phyloP scores from a whole-genome alignment of 1,140 invertebrate genomes.

The Halictus rubicundus region DNA sequence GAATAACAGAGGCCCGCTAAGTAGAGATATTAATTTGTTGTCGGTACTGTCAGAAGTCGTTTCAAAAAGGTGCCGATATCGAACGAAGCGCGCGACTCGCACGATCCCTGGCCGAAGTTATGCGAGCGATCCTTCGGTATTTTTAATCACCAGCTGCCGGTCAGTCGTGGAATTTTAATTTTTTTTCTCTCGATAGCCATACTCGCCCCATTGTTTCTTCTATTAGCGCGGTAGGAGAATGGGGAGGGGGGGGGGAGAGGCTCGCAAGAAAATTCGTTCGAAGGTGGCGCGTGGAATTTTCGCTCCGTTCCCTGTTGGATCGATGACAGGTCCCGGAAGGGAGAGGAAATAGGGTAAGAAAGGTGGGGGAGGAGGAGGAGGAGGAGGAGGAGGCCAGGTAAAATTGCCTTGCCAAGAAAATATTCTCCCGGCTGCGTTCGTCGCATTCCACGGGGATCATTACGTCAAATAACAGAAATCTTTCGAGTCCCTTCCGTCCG shows the following conservation, averaged over 20 bases:
- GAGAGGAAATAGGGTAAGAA: slow-evolving; percentile 13
- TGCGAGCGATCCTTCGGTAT: background rate
- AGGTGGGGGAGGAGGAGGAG: background rate
- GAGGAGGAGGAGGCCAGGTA: slow-evolving; percentile 32
- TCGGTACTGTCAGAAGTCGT: too few relatives aligned
- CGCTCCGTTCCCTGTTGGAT: slow-evolving; percentile 16
- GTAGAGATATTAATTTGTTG: too few relatives aligned
- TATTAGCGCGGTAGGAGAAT: background rate
- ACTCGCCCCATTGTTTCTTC: slow-evolving; percentile 6
- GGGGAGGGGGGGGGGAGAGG: background rate
- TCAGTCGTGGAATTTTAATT: slow-evolving; percentile 27
- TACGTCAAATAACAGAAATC: slow-evolving; percentile 69
- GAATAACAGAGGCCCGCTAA: too few relatives aligned
- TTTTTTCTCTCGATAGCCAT: background rate
- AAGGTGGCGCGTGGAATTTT: slow-evolving; percentile 30
- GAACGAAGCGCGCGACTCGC: too few relatives aligned
- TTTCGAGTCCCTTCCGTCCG: slow-evolving; percentile 47
- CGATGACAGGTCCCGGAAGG: slow-evolving; percentile 42
- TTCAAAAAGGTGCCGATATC: too few relatives aligned
- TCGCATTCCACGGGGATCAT: slow-evolving; percentile 66
- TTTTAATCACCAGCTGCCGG: slow-evolving; percentile 2
- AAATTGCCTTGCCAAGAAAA: slow-evolving; percentile 53
- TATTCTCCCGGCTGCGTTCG: slow-evolving; percentile 46
- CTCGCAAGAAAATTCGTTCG: background rate
- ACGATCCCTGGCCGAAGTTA: too few relatives aligned